These are phyloP conservation scores for Casuarius casuarius DNA, from an alignment of 2,113 vertebrate genomes.

Conservation along the genomic window DNA sequence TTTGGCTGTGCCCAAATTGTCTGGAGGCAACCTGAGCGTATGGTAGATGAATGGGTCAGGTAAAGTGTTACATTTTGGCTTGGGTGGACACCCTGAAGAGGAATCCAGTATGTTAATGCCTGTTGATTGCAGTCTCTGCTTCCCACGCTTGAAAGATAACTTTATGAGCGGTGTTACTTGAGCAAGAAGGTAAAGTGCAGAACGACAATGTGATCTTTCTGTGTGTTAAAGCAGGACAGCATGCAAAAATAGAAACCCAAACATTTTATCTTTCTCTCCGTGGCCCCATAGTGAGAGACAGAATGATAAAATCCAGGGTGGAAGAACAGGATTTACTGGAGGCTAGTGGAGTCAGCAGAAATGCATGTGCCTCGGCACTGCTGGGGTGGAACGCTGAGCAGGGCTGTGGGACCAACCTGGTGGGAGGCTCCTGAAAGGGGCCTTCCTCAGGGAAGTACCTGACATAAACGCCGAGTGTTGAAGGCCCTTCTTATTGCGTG, in stretches of 20 bases:
- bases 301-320: neutral
- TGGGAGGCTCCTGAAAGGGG: neutral
- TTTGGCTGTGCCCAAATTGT: neutral
- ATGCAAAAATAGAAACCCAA: neutral
- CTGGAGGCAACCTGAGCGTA: neutral
- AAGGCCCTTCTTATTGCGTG: neutral
- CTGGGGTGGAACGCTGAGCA: neutral
- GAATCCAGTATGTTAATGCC: neutral
- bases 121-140: neutral
- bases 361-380: neutral
- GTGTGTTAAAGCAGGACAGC: neutral
- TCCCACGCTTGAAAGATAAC: neutral
- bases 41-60: neutral
- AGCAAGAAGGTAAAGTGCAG: neutral
- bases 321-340: neutral
- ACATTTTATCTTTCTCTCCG: neutral
- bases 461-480: neutral
- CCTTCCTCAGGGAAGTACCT: neutral
- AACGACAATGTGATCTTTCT: neutral
- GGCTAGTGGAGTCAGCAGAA: neutral
- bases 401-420: neutral
- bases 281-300: neutral
- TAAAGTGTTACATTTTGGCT: neutral
- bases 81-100: neutral
- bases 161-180: neutral